Percentiles rank a stretch among this genome's conserved stretches.
Conservation (phyloP, 1,140 invertebrate species). For the Nasonia giraulti region DNA sequence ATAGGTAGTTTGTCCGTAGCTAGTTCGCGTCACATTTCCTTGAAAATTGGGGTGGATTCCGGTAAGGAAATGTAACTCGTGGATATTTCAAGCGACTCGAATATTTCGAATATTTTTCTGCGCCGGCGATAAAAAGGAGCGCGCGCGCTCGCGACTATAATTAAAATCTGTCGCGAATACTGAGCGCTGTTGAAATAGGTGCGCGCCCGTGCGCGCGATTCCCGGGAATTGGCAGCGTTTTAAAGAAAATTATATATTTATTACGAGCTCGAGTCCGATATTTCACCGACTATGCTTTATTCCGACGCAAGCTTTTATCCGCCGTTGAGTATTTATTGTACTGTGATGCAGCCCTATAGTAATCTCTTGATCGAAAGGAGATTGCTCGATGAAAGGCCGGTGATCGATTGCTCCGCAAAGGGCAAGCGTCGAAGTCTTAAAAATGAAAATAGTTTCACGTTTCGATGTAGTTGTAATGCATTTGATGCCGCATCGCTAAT, state of each 20-base stretch:
- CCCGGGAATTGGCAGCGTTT: neutral
- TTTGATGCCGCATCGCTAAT: too few species aligned
- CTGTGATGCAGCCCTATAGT: too few species aligned
- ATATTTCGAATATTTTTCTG: conserved; percentile 4
- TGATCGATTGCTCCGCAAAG: too few species aligned
- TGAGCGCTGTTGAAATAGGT: neutral
- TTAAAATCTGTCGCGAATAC: neutral
- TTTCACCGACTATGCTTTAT: neutral
- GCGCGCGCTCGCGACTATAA: neutral
- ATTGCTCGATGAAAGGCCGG: too few species aligned
- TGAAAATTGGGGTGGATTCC: neutral
- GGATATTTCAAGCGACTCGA: conserved; percentile 16
- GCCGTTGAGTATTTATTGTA: too few species aligned
- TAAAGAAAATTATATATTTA: neutral
- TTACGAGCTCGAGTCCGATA: neutral
- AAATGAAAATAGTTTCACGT: too few species aligned
- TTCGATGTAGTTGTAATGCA: too few species aligned
- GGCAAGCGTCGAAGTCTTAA: too few species aligned
- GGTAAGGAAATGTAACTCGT: neutral
- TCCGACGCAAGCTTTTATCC: neutral
- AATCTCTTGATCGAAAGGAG: too few species aligned
- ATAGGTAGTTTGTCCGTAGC: neutral
- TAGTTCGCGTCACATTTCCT: neutral
- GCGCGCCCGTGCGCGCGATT: neutral
- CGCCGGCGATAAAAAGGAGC: neutral